These are phyloP conservation scores for Triplophysa tibetana DNA, from an alignment of 2,113 vertebrate species.

Conservation along the genomic window DNA sequence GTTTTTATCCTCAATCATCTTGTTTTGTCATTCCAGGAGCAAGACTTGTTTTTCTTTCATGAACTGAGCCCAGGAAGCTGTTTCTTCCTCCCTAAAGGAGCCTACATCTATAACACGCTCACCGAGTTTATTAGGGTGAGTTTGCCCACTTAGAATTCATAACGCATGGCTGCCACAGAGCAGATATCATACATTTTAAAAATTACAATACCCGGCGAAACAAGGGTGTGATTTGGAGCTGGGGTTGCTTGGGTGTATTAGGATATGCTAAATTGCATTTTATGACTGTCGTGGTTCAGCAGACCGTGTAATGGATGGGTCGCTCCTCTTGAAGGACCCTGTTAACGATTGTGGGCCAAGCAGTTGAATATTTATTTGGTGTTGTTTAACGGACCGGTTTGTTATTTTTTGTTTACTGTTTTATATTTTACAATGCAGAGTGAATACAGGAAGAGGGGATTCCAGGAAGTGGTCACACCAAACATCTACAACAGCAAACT, in stretches of 20 bases:
- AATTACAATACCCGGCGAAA: conserved; percentile 4
- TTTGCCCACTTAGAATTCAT: conserved; percentile 21
- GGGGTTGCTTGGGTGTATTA: not conserved
- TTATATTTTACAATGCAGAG: conserved; percentile 66
- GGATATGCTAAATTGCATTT: conserved; percentile 21
- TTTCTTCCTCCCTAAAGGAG: conserved; percentile 95
- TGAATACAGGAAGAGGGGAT: conserved; percentile 91
- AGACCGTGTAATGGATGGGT: conserved; percentile 35
- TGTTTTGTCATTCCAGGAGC: conserved; percentile 77
- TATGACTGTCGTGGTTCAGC: conserved; percentile 24
- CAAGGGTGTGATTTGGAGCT: not conserved
- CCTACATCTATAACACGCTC: conserved; percentile 91
- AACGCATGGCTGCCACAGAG: not conserved
- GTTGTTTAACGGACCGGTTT: not conserved
- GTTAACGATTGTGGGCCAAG: conserved; percentile 21
- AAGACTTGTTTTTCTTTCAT: conserved; percentile 98
- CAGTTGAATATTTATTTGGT: conserved; percentile 24
- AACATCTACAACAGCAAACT: conserved; percentile 97
- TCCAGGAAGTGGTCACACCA: conserved; percentile 95
- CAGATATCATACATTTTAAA: conserved; percentile 17
- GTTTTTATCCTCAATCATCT: not conserved
- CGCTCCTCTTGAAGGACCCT: conserved; percentile 21
- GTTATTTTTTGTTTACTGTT: conserved; percentile 2
- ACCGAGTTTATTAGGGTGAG: conserved; percentile 92
- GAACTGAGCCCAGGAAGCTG: conserved; percentile 97